Conservation (phyloP, 2,888 invertebrate genomes). For the Ophion ellenae region DNA sequence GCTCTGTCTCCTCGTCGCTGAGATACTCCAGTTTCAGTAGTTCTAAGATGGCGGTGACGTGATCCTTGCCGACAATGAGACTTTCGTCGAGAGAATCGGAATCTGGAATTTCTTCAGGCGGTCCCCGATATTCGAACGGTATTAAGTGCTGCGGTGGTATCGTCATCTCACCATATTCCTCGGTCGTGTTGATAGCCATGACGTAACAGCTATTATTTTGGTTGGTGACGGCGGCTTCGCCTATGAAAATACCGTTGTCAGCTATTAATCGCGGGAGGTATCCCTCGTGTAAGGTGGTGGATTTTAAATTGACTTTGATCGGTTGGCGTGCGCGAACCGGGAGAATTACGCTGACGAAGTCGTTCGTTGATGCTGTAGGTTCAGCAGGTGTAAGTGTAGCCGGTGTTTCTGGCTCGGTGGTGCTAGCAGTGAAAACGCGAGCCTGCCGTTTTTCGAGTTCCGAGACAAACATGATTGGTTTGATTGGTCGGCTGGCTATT, state of each 20-base stretch:
- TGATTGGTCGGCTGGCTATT: too few species aligned
- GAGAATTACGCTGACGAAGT: too few species aligned
- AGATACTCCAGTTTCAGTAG: too few species aligned
- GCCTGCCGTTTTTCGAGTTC: too few species aligned
- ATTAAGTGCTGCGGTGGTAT: slow-evolving; percentile 37
- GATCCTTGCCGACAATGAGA: too few species aligned
- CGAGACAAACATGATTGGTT: too few species aligned
- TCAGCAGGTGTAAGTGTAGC: too few species aligned
- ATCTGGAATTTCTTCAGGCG: slow-evolving; percentile 32
- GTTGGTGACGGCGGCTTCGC: slow-evolving; percentile 4
- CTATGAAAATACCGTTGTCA: background rate
- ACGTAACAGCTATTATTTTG: slow-evolving; percentile 25
- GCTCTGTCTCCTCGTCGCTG: too few species aligned
- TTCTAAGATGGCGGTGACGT: too few species aligned
- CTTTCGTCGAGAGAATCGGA: background rate
- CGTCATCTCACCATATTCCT: slow-evolving; percentile 33
- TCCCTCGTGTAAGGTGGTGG: background rate
- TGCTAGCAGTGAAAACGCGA: too few species aligned
- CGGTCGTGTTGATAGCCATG: slow-evolving; percentile 44
- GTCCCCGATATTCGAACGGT: slow-evolving; percentile 16
- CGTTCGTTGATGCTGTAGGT: too few species aligned
- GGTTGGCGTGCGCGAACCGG: background rate
- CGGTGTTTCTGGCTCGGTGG: too few species aligned
- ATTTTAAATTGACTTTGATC: background rate
- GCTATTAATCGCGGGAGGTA: background rate